phyloP scores from a whole-genome alignment of 1,140 invertebrate genomes.

The Prorops nasuta region DNA sequence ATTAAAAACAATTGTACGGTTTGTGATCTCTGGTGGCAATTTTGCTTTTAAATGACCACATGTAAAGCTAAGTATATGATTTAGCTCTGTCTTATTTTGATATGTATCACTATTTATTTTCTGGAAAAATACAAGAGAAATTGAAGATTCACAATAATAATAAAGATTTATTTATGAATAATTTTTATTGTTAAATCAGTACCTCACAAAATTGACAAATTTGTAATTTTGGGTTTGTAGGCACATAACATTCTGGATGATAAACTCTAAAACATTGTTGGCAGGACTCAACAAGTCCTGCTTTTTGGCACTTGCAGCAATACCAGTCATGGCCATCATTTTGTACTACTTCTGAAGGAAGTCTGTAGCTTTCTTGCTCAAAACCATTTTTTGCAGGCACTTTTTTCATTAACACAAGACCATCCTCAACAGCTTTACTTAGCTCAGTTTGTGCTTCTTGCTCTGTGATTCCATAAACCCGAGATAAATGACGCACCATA shows the following conservation, averaged over 20 bases:
- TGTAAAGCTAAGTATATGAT: conserved; percentile 46
- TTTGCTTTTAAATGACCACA: conserved; percentile 51
- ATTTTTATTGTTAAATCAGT: conserved; percentile 8
- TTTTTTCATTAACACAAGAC: conserved; percentile 43
- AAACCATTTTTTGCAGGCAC: conserved; percentile 39
- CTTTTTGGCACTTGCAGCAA: conserved; percentile 46
- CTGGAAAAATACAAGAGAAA: conserved; percentile 23
- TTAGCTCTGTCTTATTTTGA: conserved; percentile 37
- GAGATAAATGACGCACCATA: conserved; percentile 43
- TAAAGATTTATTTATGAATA: conserved; percentile 8
- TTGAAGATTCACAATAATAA: neutral
- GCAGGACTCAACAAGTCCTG: conserved; percentile 42
- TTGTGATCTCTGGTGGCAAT: conserved; percentile 47
- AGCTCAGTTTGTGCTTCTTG: conserved; percentile 42
- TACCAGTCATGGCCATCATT: conserved; percentile 46
- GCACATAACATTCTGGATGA: conserved; percentile 38
- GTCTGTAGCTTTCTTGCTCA: conserved; percentile 44
- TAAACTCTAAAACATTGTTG: conserved; percentile 46
- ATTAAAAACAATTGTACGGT: conserved; percentile 47
- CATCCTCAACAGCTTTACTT: conserved; percentile 42
- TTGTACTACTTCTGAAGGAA: conserved; percentile 28
- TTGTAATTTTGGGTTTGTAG: conserved; percentile 28
- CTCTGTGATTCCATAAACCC: conserved; percentile 43
- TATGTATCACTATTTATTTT: conserved; percentile 39
- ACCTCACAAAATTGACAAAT: conserved; percentile 47